Evolutionary conservation across 2,113 vertebrate genomes (phyloP), one percentile per base, ranked within the genome.

Genomic region (Procavia capensis): DNA sequence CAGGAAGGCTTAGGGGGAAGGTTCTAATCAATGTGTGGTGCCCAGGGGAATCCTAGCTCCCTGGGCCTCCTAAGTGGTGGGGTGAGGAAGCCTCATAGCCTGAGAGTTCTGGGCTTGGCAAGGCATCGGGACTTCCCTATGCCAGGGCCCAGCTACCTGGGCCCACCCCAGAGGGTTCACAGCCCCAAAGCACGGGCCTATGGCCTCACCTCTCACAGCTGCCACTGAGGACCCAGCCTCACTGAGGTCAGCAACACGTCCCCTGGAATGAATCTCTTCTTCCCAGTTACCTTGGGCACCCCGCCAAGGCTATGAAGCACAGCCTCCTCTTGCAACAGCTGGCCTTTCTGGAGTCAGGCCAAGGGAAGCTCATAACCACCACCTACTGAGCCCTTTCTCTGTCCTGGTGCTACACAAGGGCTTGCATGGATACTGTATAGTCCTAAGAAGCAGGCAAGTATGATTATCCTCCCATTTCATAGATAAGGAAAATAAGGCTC

Each of bases 241-340:
- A 5, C 20, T 2, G 8, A 16, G 50, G 57, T 8, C 29, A 1
- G 20, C 7, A 6, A 5, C 3, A 14, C n/a, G 3, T 6, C 34
- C 9, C 25, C 6, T 9, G 1, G 74, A 22, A 3, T 3, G 9
- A 36, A 36, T 1, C 4, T 9, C 14, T 17, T 61, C 13, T 19
- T 43, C 41, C 10, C 41, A 31, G 4, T 9, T 34, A 47, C 47
- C 50, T 0, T 0, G 31, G 64, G 9, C 34, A 9, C 75, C 76
- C 17, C 4, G 50, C 31, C 36, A 19, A 2, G 6, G 3, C 17
- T 10, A 10, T 0, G 3, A 86, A 36, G 76, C 43, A 34, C 11
- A 43, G 50, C 9, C 25, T 54, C 50, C 9, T 50, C 20, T 19
- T n/a, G 34, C 36, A 14, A 4, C 31, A 29, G 76, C 86, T 24